Evolutionary conservation across 2,113 vertebrate species (phyloP), one percentile per base, ranked within the genome.

Genomic region (Rhinoderma darwinii): DNA sequence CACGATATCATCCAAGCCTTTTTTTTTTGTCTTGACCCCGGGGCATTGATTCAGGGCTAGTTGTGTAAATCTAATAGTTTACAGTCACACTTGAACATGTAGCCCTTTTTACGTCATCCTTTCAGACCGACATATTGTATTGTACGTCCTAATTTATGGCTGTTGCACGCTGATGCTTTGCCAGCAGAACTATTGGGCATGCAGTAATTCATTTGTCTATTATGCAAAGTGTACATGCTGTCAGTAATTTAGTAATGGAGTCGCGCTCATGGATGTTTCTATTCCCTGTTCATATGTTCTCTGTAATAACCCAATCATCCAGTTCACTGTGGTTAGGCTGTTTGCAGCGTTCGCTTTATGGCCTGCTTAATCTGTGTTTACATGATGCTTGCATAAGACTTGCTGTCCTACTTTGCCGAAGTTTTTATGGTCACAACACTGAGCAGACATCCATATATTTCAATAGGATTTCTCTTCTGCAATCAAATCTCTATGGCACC

Each of bases 301-400:
- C 15, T 32, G 73, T 41, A 75, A 84, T 59, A 84, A 72, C 32
- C n/a, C 43, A 72, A 51, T 84, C 22, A 30, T 84, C n/a, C 18
- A 27, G 30, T 75, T 84, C 51, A 56, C 70, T 20, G 3, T 12
- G 50, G 70, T 73, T 32, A 56, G 50, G 50, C 50, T 73, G 37
- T 54, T 75, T 75, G 51, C 37, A 54, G 44, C 32, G 47, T 32
- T 61, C 22, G 20, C 61, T 66, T 51, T 63, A 37, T 79, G 74
- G 20, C 12, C 32, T 70, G 61, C 59, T 70, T 70, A 51, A 68
- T 68, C 76, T 30, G 44, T 66, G 50, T 86, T 63, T 85, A 17
- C 73, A 63, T 66, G 41, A 30, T 8, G 43, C 72, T 77, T 43
- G 61, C 44, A 63, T 77, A 66, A 63, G 61, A 35, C 22, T 85